These are phyloP conservation scores for Fregetta grallaria DNA, from an alignment of 2,113 vertebrate species.

Conservation along the genomic window DNA sequence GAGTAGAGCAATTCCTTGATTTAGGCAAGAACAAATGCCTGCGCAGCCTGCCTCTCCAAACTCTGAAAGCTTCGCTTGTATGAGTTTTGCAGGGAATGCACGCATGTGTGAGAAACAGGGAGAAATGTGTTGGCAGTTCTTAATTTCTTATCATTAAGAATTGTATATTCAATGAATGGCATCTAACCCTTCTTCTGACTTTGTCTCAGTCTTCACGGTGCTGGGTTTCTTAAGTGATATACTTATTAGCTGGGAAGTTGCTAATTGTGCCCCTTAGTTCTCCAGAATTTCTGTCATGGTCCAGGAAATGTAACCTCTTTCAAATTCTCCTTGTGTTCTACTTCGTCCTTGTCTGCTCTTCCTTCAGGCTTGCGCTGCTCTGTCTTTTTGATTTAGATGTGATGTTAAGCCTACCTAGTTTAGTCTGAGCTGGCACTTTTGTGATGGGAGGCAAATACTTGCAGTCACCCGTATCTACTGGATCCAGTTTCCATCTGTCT, in stretches of 20 bases:
- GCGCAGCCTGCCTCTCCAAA: background rate
- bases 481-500: background rate
- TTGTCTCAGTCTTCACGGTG: background rate
- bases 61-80: background rate
- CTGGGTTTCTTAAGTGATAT: background rate
- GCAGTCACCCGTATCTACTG: background rate
- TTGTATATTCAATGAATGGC: background rate
- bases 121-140: background rate
- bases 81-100: background rate
- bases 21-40: background rate
- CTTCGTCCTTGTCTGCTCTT: background rate
- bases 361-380: background rate
- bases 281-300: background rate
- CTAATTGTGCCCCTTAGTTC: background rate
- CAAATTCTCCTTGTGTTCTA: background rate
- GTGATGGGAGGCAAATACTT: background rate
- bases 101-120: accelerated
- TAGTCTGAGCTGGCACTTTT: background rate
- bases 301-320: background rate
- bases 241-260: background rate
- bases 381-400: background rate
- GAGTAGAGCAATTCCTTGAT: background rate
- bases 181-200: background rate
- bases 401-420: background rate
- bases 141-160: background rate